Evolutionary conservation across 2,113 vertebrate genomes (phyloP).

Genomic region (Chascanopsetta lugubris): DNA sequence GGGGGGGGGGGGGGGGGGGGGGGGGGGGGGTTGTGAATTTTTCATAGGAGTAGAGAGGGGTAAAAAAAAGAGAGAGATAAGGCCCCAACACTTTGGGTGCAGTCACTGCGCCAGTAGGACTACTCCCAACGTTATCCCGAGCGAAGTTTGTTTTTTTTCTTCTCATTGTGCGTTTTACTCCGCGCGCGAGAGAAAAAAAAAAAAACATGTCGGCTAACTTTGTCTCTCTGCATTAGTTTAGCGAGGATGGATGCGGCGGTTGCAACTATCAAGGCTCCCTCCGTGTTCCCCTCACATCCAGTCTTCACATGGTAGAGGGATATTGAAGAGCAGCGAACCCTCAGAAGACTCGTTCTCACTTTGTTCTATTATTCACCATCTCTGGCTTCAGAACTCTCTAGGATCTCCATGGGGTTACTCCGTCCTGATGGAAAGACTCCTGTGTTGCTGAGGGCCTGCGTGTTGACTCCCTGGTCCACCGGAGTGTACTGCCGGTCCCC

Average conservation of each 20-base stretch:
- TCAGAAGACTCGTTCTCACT: constrained; percentile 81
- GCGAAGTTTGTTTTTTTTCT: constrained; percentile 4
- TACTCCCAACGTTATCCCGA: constrained; percentile 18
- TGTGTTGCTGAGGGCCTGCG: constrained; percentile 66
- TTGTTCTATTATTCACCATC: constrained; percentile 88
- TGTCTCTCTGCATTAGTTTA: constrained; percentile 26
- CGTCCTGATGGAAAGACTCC: constrained; percentile 71
- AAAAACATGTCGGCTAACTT: constrained; percentile 44
- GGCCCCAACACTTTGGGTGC: constrained; percentile 23
- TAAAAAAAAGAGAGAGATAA: too few species aligned
- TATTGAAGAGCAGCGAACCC: constrained; percentile 77
- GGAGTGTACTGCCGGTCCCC: constrained; percentile 65
- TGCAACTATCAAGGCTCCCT: constrained; percentile 28
- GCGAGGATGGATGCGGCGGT: constrained; percentile 37
- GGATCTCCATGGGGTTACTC: constrained; percentile 74
- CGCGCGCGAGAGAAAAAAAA: too few species aligned
- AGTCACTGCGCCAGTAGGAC: constrained; percentile 19
- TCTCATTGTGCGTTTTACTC: constrained; percentile 5
- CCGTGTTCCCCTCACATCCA: constrained; percentile 20
- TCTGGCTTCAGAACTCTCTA: constrained; percentile 80
- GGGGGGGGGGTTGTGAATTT: too few species aligned
- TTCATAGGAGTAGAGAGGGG: too few species aligned
- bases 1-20: not conserved
- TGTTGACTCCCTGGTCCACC: constrained; percentile 50
- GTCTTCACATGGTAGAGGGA: constrained; percentile 60